Evolutionary conservation across 2,797 vertebrate genomes (phyloP), one percentile per base, ranked within the genome.

Genomic region (Benthosema pterotum): DNA sequence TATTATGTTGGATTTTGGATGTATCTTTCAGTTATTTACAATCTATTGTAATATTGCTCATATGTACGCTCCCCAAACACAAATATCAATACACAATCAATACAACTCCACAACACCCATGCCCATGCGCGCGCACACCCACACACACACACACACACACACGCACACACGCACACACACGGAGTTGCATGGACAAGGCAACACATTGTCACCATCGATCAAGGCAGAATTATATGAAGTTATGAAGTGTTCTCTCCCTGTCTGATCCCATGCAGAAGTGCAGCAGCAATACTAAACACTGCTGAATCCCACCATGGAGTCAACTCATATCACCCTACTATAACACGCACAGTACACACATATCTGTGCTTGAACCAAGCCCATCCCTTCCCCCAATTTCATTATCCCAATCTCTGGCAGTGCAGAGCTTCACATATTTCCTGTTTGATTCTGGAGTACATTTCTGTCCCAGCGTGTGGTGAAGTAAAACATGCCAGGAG

Each of bases 401-500:
- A 42, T 16, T 16, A 13, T 28, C 47, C 8, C 17, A 18, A 11
- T 13, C 59, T 17, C 17, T 42, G 25, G 59, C 67, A 73, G 75
- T 74, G 75, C 78, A 56, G 57, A 70, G 68, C 74, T 75, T 80
- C 74, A 74, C 60, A 82, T 74, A 83, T 74, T 75, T 75, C 75
- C 75, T 77, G 54, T 65, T 61, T 46, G 79, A 67, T 69, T 80
- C 74, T 77, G 67, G 61, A 79, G 73, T 70, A 80, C 75, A 77
- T 84, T 82, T 80, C 65, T 82, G 68, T 75, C 80, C 53, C 82
- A 80, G 74, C 75, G 15, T 82, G 82, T 71, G 65, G 74, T 74
- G 72, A 66, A 79, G 68, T 75, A 82, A 77, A 87, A 74, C 71
- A 71, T 77, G 83, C 78, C 80, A 83, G 72, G 69, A 73, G 71